Evolutionary conservation across 2,113 vertebrate species (phyloP).

Genomic region (Vulpes vulpes): DNA sequence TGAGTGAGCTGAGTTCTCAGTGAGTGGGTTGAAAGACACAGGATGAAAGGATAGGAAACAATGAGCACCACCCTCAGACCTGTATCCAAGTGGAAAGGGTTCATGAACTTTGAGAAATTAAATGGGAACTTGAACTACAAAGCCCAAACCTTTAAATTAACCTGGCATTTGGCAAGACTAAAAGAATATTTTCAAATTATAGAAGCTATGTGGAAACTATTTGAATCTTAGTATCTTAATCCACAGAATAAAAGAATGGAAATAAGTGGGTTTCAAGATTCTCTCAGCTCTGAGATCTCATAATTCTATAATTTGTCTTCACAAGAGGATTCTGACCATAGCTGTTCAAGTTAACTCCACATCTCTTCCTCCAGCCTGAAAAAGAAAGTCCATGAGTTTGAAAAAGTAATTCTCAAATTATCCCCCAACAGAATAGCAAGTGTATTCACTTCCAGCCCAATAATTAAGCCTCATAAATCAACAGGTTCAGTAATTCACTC

Average conservation of each 20-base stretch:
- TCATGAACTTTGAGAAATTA: conserved; percentile 15
- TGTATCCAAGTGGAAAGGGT: neutral
- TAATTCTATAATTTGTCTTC: conserved; percentile 47
- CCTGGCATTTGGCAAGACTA: conserved; percentile 41
- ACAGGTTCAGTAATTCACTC: neutral
- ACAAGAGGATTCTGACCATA: neutral
- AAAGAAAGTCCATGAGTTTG: neutral
- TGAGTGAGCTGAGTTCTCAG: neutral
- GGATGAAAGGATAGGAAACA: neutral
- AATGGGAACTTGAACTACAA: conserved; percentile 48
- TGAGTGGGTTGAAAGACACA: neutral
- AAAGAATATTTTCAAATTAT: neutral
- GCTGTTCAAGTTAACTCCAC: neutral
- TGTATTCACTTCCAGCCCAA: neutral
- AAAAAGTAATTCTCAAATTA: conserved; percentile 22
- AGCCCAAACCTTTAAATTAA: conserved; percentile 50
- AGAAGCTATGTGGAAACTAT: neutral
- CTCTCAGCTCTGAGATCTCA: neutral
- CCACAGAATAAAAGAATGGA: neutral
- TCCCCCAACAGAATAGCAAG: neutral
- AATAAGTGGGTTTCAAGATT: neutral
- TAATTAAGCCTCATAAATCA: neutral
- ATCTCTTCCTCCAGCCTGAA: neutral
- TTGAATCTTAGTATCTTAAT: conserved; percentile 11
- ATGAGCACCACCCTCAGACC: neutral